These are phyloP conservation scores for Drosophila equinoxialis DNA, from an alignment of 1,140 invertebrate genomes.

Conservation along the genomic window DNA sequence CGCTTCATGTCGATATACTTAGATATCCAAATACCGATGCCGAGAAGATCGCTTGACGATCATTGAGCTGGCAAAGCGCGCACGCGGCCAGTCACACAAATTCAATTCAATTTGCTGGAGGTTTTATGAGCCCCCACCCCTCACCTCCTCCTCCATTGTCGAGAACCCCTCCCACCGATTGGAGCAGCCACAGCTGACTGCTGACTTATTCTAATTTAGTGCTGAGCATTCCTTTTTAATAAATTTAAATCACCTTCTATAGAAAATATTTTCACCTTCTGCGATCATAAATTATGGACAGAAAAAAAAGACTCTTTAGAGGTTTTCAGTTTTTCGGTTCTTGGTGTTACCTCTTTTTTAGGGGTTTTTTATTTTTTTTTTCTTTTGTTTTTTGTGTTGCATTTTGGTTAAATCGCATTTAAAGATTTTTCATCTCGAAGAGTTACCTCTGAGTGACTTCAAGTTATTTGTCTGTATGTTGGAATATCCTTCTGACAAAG, in stretches of 20 bases:
- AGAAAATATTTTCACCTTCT: conserved; percentile 80
- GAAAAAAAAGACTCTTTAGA: no score
- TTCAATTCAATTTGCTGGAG: conserved; percentile 67
- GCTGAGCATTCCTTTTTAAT: conserved; percentile 80
- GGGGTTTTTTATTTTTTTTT: conserved; percentile 6
- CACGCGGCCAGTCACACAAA: conserved; percentile 49
- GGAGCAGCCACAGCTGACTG: neutral
- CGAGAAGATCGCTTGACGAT: conserved; percentile 45
- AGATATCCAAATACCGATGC: conserved; percentile 48
- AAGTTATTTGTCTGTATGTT: neutral
- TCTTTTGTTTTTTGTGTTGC: neutral
- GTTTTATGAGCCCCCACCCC: conserved; percentile 56
- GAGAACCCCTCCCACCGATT: neutral
- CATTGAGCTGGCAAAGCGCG: conserved; percentile 40
- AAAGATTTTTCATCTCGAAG: conserved; percentile 3
- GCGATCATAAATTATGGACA: conserved; percentile 69
- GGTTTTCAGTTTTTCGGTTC: neutral
- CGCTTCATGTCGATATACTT: conserved; percentile 59
- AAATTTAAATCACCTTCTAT: conserved; percentile 82
- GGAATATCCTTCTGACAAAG: conserved; percentile 50
- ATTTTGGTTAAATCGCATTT: neutral
- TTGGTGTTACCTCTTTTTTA: conserved; percentile 4
- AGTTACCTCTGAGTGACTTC: conserved; percentile 1
- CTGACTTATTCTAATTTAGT: conserved; percentile 78
- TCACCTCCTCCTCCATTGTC: neutral